Conservation (phyloP, 2,888 invertebrate genomes). For the Cistogaster globosa region DNA sequence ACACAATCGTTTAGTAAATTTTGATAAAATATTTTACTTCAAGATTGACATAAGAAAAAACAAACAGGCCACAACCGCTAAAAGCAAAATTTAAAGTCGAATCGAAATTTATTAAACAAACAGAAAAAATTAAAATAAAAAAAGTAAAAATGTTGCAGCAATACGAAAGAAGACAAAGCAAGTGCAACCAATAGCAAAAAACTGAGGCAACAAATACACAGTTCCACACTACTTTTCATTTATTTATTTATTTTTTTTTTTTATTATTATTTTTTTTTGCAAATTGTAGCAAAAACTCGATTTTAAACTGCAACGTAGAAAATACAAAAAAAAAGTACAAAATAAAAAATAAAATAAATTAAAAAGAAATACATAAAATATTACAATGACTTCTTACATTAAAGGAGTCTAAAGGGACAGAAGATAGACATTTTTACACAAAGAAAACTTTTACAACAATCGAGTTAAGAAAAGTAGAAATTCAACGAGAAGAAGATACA, state of each 20-base stretch:
- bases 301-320: conserved; percentile 54
- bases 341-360: too few relatives aligned
- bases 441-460: conserved; percentile 35
- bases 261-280: conserved; percentile 13
- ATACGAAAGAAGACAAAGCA: conserved; percentile 53
- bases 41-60: not conserved
- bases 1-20: conserved; percentile 23
- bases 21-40: conserved; percentile 31
- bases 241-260: conserved; percentile 13
- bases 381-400: conserved; percentile 27
- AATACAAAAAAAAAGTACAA: not conserved
- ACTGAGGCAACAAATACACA: conserved; percentile 50
- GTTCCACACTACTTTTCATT: conserved; percentile 25
- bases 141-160: conserved; percentile 31
- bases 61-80: conserved; percentile 26
- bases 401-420: conserved; percentile 54
- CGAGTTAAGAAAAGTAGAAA: conserved; percentile 48
- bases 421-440: conserved; percentile 39
- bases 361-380: conserved; percentile 44
- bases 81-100: conserved; percentile 42
- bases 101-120: conserved; percentile 45
- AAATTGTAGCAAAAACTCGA: conserved; percentile 53
- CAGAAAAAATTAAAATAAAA: not conserved
- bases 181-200: conserved; percentile 58
- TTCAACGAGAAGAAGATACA: conserved; percentile 45